Evolutionary conservation across 2,888 invertebrate species (phyloP), one percentile per base, ranked within the genome.

Genomic region (Anticlea derivata): DNA sequence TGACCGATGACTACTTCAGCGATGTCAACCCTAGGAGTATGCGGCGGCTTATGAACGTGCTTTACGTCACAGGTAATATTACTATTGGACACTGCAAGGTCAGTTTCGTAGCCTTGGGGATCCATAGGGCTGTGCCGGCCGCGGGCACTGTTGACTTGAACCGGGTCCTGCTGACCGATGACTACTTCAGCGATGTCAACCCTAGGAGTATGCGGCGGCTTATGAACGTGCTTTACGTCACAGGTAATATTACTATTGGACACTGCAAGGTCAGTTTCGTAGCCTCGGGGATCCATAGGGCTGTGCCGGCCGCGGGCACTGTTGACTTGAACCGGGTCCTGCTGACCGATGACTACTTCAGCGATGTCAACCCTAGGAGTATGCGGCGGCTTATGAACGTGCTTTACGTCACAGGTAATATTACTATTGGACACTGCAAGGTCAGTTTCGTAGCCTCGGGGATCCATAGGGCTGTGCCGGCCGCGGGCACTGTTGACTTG

Each of bases 101-200:
- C n/a, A 97, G 97, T 73, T 97, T 97, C 1, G 95, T 98, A 50
- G 97, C 97, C 13, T 97, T 97, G 22, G 17, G 17, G 17, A 17
- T 17, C 17, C 96, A 97, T 82, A 92, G 95, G 46, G 69, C 93
- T 82, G 77, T 74, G 23, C 17, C 17, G 17, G 17, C 17, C 17
- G 17, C 17, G 1, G 96, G 95, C 2, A 95, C 96, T 1, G 95
- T 95, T 31, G 91, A 85, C 62, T 73, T 93, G 17, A 90, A 96
- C 30, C 94, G 96, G 66, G 97, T 98, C 89, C 91, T 99, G 61
- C 92, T 98, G 11, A 98, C 98, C 0, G 99, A 99, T 75, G 99
- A 99, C 83, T 99, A 99, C 91, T 99, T 99, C 84, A 98, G 98
- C 70, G 99, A 99, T 82, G 98, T 99, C 58, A 99, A 99, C 91